Evolutionary conservation across 2,797 vertebrate genomes (phyloP).

Genomic region (Micrastur ruficollis): DNA sequence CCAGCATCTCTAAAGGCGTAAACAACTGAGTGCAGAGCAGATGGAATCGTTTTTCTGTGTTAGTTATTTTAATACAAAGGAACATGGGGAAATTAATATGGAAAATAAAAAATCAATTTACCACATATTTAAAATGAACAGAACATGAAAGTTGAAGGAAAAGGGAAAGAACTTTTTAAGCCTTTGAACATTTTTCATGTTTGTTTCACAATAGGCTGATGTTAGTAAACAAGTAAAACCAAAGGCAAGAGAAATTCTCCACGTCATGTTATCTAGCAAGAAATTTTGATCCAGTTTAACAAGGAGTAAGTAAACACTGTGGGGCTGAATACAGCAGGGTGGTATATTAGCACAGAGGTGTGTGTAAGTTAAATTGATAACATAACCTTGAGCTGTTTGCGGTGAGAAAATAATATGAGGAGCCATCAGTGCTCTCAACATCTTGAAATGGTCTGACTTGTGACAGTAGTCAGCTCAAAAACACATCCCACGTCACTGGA

Average conservation of each 20-base stretch:
- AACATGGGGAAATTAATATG: not conserved
- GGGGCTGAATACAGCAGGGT: not conserved
- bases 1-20: not conserved
- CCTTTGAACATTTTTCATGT: slow-evolving; percentile 1
- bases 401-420: not conserved
- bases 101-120: not conserved
- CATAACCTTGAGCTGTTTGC: not conserved
- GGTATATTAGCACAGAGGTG: not conserved
- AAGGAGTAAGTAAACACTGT: not conserved
- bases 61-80: slow-evolving; percentile 20
- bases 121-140: not conserved
- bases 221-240: slow-evolving; percentile 40
- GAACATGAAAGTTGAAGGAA: slow-evolving; percentile 15
- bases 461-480: not conserved
- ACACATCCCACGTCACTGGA: not conserved
- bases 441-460: not conserved
- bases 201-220: slow-evolving; percentile 21
- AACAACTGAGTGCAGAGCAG: not conserved
- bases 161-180: not conserved
- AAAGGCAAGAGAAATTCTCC: not conserved
- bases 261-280: not conserved
- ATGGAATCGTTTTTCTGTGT: not conserved
- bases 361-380: not conserved
- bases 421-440: accelerated
- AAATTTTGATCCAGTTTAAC: not conserved